Percentiles rank a stretch among this genome's conserved stretches.
Evolutionary conservation across 2,888 invertebrate genomes (phyloP).

Genomic region (Fragum sueziense): DNA sequence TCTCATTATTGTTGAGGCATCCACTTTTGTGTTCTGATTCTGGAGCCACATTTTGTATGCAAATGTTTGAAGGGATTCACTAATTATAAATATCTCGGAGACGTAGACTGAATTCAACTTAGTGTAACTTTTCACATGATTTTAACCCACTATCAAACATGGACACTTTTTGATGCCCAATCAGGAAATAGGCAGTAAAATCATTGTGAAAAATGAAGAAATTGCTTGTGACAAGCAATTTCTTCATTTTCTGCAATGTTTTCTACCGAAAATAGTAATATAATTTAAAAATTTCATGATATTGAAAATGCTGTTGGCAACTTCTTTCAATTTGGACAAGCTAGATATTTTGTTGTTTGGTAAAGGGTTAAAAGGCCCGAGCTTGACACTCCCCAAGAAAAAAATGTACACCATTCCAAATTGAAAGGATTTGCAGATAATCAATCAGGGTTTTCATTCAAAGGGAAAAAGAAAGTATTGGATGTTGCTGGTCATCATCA

Average conservation of each 20-base stretch:
- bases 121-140: no score
- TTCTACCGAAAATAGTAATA: background rate
- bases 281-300: background rate
- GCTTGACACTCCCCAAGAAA: background rate
- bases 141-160: background rate
- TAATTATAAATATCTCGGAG: no score
- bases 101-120: no score
- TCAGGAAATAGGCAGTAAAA: background rate
- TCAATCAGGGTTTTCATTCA: background rate
- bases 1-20: no score
- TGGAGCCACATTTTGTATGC: no score
- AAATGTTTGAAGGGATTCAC: no score
- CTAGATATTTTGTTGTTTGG: background rate
- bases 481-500: no score
- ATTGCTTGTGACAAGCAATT: background rate
- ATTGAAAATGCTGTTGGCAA: background rate
- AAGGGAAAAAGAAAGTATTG: background rate
- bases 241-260: slow-evolving; percentile 4
- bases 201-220: background rate
- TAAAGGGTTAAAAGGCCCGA: background rate
- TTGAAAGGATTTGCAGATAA: background rate
- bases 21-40: no score
- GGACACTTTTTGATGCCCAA: background rate
- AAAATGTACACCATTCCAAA: background rate
- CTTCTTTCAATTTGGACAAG: background rate